Conservation (phyloP, 2,113 vertebrate genomes). For the Coracopsis vasa region DNA sequence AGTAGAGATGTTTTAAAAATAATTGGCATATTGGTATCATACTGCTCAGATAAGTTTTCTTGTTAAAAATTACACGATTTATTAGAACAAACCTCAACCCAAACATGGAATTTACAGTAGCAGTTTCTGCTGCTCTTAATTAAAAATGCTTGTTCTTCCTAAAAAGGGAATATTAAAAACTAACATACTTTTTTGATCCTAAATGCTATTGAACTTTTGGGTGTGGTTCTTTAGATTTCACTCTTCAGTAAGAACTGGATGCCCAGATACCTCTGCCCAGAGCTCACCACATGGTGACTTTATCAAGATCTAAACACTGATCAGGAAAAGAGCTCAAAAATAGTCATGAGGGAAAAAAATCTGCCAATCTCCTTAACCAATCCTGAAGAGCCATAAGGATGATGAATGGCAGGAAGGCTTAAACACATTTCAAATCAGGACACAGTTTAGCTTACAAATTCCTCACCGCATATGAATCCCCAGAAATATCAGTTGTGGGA, state of each 20-base stretch:
- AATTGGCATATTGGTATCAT: too few relatives aligned
- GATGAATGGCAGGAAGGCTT: not conserved
- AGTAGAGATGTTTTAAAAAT: too few relatives aligned
- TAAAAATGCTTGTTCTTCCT: not conserved
- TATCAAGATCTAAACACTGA: not conserved
- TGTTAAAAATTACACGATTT: too few relatives aligned
- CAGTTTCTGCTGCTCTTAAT: too few relatives aligned
- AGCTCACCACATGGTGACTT: not conserved
- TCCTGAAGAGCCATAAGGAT: not conserved
- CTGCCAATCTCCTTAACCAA: not conserved
- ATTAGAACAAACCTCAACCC: too few relatives aligned
- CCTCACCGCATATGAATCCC: not conserved
- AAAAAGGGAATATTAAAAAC: slow-evolving; percentile 11
- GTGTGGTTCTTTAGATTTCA: not conserved
- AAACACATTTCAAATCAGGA: not conserved
- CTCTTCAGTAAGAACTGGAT: not conserved
- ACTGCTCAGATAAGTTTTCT: too few relatives aligned
- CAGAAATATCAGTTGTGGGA: not conserved
- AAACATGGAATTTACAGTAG: too few relatives aligned
- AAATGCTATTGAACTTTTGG: not conserved
- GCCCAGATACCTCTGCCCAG: not conserved
- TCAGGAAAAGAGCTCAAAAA: not conserved
- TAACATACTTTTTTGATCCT: not conserved
- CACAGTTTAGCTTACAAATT: not conserved
- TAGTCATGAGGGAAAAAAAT: fast-evolving